Evolutionary conservation across 2,797 vertebrate species (phyloP), one percentile per base, ranked within the genome.

Genomic region (Hoplostethus mediterraneus): DNA sequence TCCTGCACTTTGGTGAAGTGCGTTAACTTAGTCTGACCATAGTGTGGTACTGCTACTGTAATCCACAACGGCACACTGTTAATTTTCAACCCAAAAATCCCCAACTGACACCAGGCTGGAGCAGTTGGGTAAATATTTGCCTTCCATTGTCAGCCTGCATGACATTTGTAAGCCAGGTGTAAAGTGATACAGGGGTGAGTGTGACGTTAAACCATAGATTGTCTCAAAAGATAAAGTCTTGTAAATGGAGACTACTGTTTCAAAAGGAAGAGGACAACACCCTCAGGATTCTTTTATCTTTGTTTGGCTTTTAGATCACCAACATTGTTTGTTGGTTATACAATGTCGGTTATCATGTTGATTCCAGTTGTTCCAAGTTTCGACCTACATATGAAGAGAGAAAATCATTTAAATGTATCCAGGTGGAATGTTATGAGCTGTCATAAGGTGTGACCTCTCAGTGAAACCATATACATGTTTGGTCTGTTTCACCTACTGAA

Each of bases 151-250:
- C 33, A 67, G n/a, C 45, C 31, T 62, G 12, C 62, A 31, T 10
- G 16, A 31, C 9, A n/a, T 85, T 85, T 82, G 78, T 82, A 42
- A 21, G 17, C 1, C 2, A 11, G 4, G 42, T 83, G 86, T 90
- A 89, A 91, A 75, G 16, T 21, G 73, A 90, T 85, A 87, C 82
- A 81, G 79, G 80, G 90, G 83, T 75, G 82, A 80, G 58, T 0
- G 1, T 67, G 12, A 60, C 51, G 5, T 56, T 79, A 44, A 44
- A 2, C 55, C 25, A 67, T 86, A 87, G 21, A 31, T 71, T 56
- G 4, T 59, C 44, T 63, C 48, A 53, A 21, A 52, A 64, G 28
- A 60, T 66, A 53, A 68, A 77, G 33, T 21, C 0, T 44, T 71
- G 80, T 65, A 85, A 90, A 54, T 1, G 3, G 64, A 89, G 73